Conservation (phyloP, 2,113 vertebrate genomes). For the Esox niger region DNA sequence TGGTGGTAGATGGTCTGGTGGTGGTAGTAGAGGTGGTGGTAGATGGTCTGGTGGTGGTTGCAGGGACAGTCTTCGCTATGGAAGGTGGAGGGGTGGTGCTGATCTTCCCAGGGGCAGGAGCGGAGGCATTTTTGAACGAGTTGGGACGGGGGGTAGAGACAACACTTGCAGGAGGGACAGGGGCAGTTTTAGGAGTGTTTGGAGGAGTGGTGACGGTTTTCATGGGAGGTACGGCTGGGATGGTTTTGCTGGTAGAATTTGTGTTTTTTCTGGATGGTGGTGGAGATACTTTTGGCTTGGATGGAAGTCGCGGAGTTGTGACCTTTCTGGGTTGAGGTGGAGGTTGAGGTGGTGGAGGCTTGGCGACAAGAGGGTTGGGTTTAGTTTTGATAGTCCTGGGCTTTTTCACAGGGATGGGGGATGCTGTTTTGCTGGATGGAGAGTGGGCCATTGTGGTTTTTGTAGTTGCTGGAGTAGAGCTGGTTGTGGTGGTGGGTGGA, state of each 20-base stretch:
- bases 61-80: constrained; percentile 25
- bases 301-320: constrained; percentile 1
- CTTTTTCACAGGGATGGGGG: constrained; percentile 33
- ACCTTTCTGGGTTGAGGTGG: constrained; percentile 37
- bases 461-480: constrained; percentile 7
- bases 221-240: constrained; percentile 33
- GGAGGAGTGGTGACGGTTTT: constrained; percentile 39
- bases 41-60: not conserved
- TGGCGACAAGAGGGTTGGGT: constrained; percentile 20
- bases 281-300: constrained; percentile 29
- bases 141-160: constrained; percentile 31
- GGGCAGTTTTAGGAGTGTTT: constrained; percentile 35
- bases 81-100: constrained; percentile 33
- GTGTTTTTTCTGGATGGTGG: constrained; percentile 47
- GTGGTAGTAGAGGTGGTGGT: constrained; percentile 8
- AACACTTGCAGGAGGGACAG: constrained; percentile 31
- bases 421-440: constrained; percentile 24
- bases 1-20: constrained; percentile 10
- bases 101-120: constrained; percentile 48
- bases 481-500: constrained; percentile 38
- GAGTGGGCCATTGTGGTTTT: constrained; percentile 1
- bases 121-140: constrained; percentile 42
- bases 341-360: constrained; percentile 36
- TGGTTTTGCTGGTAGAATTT: constrained; percentile 42
- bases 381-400: constrained; percentile 39